A percentile compares a stretch with the other conserved stretches of the same genome.
These are phyloP conservation scores for Abramis brama DNA, from an alignment of 2,113 vertebrate species.

Conservation along the genomic window DNA sequence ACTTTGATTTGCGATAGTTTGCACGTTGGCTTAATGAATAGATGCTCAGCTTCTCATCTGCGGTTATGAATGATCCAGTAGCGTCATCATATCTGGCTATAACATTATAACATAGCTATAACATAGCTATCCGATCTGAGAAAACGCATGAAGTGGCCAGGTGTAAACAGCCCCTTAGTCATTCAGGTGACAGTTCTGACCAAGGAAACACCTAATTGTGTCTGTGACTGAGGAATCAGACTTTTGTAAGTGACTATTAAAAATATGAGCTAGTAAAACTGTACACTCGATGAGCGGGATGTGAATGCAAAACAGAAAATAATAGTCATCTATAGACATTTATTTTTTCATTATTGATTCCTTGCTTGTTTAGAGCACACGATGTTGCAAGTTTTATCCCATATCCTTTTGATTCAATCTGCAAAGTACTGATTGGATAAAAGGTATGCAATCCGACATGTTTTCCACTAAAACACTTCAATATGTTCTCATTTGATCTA, in stretches of 20 bases:
- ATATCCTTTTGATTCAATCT: neutral
- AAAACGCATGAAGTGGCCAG: too few relatives aligned
- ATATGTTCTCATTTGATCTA: constrained; percentile 24
- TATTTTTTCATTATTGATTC: neutral
- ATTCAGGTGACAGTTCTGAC: neutral
- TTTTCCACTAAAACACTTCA: constrained; percentile 20
- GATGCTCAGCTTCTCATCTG: too few relatives aligned
- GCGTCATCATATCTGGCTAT: too few relatives aligned
- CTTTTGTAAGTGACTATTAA: neutral
- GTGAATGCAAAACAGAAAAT: constrained; percentile 11
- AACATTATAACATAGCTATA: too few relatives aligned
- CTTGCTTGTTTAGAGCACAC: neutral
- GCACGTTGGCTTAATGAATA: too few relatives aligned
- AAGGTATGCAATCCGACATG: constrained; percentile 1
- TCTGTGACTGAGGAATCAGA: neutral
- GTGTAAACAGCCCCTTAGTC: too few relatives aligned
- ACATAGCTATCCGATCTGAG: too few relatives aligned
- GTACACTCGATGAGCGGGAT: neutral
- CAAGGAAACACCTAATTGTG: neutral
- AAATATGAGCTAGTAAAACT: neutral
- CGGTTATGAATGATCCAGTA: too few relatives aligned
- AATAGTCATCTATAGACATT: neutral
- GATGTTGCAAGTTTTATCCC: neutral
- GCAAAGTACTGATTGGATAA: constrained; percentile 12
- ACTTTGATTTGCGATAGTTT: too few relatives aligned